Base-by-base conservation (phyloP, 2,888 invertebrate species). In the Heliothis peltigera region DNA sequence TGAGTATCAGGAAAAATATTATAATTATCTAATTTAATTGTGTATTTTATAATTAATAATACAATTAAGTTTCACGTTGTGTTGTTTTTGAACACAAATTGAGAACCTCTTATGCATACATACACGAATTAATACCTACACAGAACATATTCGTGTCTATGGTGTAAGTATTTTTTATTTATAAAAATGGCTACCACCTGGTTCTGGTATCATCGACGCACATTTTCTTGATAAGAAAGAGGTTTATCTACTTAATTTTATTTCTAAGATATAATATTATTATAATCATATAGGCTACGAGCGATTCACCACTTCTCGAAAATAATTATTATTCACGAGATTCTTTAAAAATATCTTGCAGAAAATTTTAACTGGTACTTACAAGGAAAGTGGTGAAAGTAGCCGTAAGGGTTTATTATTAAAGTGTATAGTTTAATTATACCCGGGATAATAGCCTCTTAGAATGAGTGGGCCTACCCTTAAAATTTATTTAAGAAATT, bases 1-100 rank as follows among this genome's bases (percentile, higher is more conserved):
- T 72, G 56, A 72, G 76, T 75, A 75, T 72, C 70, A 70, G 75
- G 71, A 61, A 43, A 47, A 22, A 12, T 32, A 32, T 32, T 15
- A 35, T 35, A 15, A 69, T 49, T 44, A 18, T 62, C 7, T 39
- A 8, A 53, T 52, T 58, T 57, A 47, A 52, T 58, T 55, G 43
- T 53, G 17, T 49, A 39, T 39, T 15, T 67, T 32, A 42, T 49
- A 39, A 12, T 44, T 44, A 35, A 6, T n/a, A 19, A n/a, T 46
- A 32, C 39, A 21, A 32, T 39, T 35, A 35, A 42, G 19, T 52
- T 63, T 22, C 7, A 21, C 2, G 28, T 43, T 35, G 32, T 53
- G 43, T 58, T 64, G n/a, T 56, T 55, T 18, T 48, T 39, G 32
- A 56, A 64, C 21, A 44, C 53, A 49, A 48, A 35, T 3, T 5